Percentiles rank a stretch among this genome's conserved stretches.
Conservation (phyloP, 2,113 vertebrate species). For the Pterocles burchelli region DNA sequence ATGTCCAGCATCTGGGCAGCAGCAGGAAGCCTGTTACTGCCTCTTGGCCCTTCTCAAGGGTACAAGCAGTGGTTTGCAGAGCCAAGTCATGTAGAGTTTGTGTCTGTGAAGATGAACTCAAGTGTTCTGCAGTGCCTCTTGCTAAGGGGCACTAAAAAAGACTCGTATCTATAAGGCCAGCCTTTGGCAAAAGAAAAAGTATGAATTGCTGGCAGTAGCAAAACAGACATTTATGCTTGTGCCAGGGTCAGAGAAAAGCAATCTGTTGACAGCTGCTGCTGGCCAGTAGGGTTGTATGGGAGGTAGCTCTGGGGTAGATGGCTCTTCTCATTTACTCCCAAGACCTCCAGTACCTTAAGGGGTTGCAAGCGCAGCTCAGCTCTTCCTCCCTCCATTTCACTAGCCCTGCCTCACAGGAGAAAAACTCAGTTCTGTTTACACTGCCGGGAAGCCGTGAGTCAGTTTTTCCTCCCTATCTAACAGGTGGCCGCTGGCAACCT, state of each 20-base stretch:
- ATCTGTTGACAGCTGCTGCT: background rate
- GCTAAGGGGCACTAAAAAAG: background rate
- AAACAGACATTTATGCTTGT: background rate
- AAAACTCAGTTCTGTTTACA: background rate
- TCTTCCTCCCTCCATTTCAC: background rate
- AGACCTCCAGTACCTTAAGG: background rate
- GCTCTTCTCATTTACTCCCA: background rate
- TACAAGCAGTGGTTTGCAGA: background rate
- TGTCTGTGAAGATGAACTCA: background rate
- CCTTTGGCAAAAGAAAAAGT: background rate
- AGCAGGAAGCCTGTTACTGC: background rate
- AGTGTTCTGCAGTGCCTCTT: background rate
- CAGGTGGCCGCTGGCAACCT: background rate
- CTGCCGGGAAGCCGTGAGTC: background rate
- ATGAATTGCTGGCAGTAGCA: background rate
- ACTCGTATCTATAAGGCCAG: background rate
- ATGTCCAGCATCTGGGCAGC: background rate
- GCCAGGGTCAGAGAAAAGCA: background rate
- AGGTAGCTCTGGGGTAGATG: background rate
- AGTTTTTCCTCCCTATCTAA: background rate
- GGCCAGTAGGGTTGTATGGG: background rate
- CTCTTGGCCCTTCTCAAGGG: background rate
- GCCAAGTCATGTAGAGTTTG: background rate
- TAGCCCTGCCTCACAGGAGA: background rate
- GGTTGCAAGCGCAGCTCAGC: background rate